These are phyloP conservation scores for Rhingia campestris DNA, from an alignment of 2,888 invertebrate species.

Conservation along the genomic window DNA sequence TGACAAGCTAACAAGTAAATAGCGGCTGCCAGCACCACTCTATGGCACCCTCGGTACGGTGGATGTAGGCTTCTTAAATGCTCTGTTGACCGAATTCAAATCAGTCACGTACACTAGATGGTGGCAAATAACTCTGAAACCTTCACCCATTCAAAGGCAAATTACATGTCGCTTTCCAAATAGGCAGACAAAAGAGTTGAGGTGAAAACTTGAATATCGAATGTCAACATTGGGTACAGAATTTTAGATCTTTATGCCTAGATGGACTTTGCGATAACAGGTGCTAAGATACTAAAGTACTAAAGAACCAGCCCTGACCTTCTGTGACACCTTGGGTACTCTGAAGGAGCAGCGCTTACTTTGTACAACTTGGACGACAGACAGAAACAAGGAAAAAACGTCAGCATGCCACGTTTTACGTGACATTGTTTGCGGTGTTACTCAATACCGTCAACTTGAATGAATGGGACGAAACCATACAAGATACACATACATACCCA, in stretches of 20 bases:
- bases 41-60: background rate
- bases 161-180: slow-evolving; percentile 51
- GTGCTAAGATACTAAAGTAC: slow-evolving; percentile 47
- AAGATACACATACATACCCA: background rate
- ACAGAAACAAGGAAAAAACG: slow-evolving; percentile 60
- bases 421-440: slow-evolving; percentile 70
- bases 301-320: slow-evolving; percentile 59
- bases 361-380: slow-evolving; percentile 41
- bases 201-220: slow-evolving; percentile 50
- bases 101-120: slow-evolving; percentile 68
- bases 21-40: background rate
- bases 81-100: slow-evolving; percentile 73
- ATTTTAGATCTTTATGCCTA: background rate
- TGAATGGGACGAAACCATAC: slow-evolving; percentile 49
- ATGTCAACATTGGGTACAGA: slow-evolving; percentile 10
- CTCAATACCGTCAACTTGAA: slow-evolving; percentile 71
- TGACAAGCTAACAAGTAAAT: slow-evolving; percentile 23
- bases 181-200: slow-evolving; percentile 60
- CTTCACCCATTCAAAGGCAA: slow-evolving; percentile 59
- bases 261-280: slow-evolving; percentile 40
- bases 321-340: slow-evolving; percentile 59
- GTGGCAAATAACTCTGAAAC: slow-evolving; percentile 48
- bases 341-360: slow-evolving; percentile 71
- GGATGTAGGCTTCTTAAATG: slow-evolving; percentile 16
- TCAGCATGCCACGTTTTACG: slow-evolving; percentile 70